A percentile compares a stretch with the other conserved stretches of the same genome.
These are phyloP conservation scores for Panzeria rudis DNA, from an alignment of 2,888 invertebrate species.

Conservation along the genomic window DNA sequence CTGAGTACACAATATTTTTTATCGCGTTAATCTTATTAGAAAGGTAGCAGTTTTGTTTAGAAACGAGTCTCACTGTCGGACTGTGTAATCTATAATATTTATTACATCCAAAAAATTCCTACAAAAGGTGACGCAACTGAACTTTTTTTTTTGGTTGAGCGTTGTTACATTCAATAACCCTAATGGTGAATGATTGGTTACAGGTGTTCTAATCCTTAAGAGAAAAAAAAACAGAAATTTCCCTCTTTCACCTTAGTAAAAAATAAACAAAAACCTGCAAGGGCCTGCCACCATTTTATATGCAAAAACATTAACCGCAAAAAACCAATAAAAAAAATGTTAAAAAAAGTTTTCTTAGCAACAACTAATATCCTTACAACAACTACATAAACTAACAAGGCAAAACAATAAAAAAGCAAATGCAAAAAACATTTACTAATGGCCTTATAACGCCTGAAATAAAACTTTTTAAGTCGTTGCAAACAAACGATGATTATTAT, in stretches of 20 bases:
- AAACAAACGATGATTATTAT: slow-evolving; percentile 41
- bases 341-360: slow-evolving; percentile 12
- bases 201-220: slow-evolving; percentile 1
- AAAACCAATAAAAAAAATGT: slow-evolving; percentile 6
- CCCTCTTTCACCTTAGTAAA: neutral
- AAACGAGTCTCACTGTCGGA: no score
- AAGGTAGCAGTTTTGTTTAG: no score
- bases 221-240: neutral
- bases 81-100: no score
- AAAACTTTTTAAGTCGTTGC: slow-evolving; percentile 39
- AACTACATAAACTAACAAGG: neutral
- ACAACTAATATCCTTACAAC: slow-evolving; percentile 9
- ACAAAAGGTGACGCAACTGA: no score
- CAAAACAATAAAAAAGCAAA: neutral
- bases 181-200: neutral
- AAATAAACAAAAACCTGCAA: slow-evolving; percentile 7
- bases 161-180: neutral
- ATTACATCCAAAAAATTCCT: no score
- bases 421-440: neutral
- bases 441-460: slow-evolving; percentile 1
- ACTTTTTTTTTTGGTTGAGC: no score
- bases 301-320: slow-evolving; percentile 21
- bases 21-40: no score
- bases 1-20: no score
- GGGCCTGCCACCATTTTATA: neutral